Percentiles rank a stretch among this genome's conserved stretches.
Evolutionary conservation across 2,797 vertebrate species (phyloP).

Genomic region (Merluccius polli): DNA sequence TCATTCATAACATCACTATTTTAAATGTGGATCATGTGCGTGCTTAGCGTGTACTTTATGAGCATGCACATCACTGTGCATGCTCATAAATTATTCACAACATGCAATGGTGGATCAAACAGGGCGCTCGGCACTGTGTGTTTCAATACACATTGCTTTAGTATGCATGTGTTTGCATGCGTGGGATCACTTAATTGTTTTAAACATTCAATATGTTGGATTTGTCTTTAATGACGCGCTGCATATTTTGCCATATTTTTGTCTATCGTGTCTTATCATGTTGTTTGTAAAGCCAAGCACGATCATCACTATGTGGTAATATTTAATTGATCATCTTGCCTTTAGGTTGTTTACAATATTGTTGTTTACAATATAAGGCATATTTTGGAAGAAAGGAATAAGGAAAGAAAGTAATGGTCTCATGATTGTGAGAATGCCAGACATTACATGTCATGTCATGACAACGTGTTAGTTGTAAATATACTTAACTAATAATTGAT

Average conservation of each 20-base stretch:
- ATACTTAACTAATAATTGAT: not conserved
- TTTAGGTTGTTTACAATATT: not conserved
- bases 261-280: not conserved
- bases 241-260: not conserved
- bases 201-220: not conserved
- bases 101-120: slow-evolving; percentile 69
- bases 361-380: not conserved
- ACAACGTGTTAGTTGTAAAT: not conserved
- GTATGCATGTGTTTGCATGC: not conserved
- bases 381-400: not conserved
- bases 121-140: slow-evolving; percentile 61
- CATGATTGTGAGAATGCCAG: not conserved
- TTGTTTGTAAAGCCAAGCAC: not conserved
- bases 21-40: slow-evolving; percentile 63
- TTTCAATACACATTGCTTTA: slow-evolving; percentile 49
- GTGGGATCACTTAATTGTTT: not conserved
- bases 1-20: slow-evolving; percentile 61
- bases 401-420: not conserved
- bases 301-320: not conserved
- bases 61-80: slow-evolving; percentile 70
- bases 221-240: not conserved
- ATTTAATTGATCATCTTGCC: not conserved
- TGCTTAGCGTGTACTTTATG: slow-evolving; percentile 66
- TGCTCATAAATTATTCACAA: slow-evolving; percentile 74
- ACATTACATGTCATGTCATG: too few species aligned